Evolutionary conservation across 2,113 vertebrate species (phyloP), one percentile per base, ranked within the genome.

Genomic region (Laterallus jamaicensis): DNA sequence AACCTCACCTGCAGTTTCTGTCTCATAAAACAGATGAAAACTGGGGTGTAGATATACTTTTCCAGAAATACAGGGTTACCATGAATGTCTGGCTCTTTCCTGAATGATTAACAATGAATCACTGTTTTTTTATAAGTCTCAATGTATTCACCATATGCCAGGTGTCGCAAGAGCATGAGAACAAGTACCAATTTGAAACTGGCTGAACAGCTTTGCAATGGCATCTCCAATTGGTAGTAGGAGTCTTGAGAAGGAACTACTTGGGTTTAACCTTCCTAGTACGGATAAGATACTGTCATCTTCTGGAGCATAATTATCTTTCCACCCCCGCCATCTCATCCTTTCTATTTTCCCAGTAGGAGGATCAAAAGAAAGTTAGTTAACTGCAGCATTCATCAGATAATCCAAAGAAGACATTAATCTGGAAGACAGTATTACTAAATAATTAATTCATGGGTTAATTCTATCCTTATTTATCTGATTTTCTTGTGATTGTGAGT

Each of bases 31-130:
- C 29, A 82, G 62, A 42, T 54, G 10, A 78, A 68, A 88, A 69
- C 40, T 78, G 62, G 62, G 58, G 31, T 68, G 74, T 79, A 95
- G 49, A 42, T 93, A 47, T 42, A 73, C 73, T 90, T 85, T 74
- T 83, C 91, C 91, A 87, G 91, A 96, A 91, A 83, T 79, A 67
- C 44, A 60, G 52, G 39, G 59, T 84, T 87, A 67, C 81, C 18
- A 5, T 37, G 63, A 85, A 69, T 90, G 62, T 85, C 67, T 88
- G 84, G 15, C 84, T 92, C 75, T 90, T 89, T 91, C 76, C 95
- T 92, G 39, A 92, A 93, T 31, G 86, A 96, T 97, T 97, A 97
- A 96, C 85, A 91, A 77, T 98, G 97, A 98, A 95, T 98, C 97
- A 98, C 90, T 95, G 91, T 3, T 37, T 94, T 94, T 97, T 97